phyloP scores from a whole-genome alignment of 2,888 invertebrate genomes.

The Alviniconcha strummeri region DNA sequence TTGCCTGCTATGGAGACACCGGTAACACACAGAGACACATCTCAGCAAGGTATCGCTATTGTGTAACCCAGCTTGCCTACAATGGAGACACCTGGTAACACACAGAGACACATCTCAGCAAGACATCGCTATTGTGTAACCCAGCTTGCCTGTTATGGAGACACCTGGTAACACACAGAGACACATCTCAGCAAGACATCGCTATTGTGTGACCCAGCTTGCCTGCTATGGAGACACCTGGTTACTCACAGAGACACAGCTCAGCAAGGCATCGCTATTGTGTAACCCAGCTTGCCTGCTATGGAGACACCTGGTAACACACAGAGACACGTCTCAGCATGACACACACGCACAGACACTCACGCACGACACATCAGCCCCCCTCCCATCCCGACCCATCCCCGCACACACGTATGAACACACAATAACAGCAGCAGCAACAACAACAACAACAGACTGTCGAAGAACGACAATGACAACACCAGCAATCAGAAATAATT shows the following conservation, averaged over 20 bases:
- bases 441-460: too few relatives aligned
- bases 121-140: conserved; percentile 31
- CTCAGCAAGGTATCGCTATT: neutral
- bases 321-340: neutral
- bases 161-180: conserved; percentile 54
- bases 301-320: conserved; percentile 42
- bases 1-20: too few relatives aligned
- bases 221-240: conserved; percentile 67
- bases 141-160: conserved; percentile 64
- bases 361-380: too few relatives aligned
- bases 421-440: too few relatives aligned
- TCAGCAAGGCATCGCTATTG: neutral
- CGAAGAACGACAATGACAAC: too few relatives aligned
- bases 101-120: neutral
- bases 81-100: neutral
- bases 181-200: neutral
- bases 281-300: neutral
- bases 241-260: neutral
- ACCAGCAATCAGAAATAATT: too few relatives aligned
- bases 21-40: conserved; percentile 20
- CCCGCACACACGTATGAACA: too few relatives aligned
- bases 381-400: too few relatives aligned
- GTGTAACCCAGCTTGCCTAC: neutral
- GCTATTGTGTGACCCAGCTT: conserved; percentile 51
- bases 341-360: too few relatives aligned